A percentile compares a stretch with the other conserved stretches of the same genome.
Evolutionary conservation across 1,140 invertebrate species (phyloP).

Genomic region (Drosophila nebulosa): DNA sequence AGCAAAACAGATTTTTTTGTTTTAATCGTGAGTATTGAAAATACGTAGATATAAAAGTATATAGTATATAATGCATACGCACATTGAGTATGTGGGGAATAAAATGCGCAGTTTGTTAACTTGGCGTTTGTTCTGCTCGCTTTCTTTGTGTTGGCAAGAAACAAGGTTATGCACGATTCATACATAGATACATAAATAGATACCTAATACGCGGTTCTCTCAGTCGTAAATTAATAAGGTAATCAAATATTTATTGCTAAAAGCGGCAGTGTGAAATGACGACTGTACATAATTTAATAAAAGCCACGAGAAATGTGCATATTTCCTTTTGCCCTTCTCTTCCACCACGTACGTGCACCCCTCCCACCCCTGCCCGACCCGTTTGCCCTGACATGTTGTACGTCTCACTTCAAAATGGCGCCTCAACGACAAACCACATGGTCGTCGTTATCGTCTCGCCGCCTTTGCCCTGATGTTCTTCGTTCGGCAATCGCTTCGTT

Average conservation of each 20-base stretch:
- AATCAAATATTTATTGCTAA: neutral
- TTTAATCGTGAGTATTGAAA: slow-evolving; percentile 68
- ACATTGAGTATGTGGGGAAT: neutral
- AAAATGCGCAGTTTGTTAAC: neutral
- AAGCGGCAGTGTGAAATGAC: neutral
- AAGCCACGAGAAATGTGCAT: slow-evolving; percentile 37
- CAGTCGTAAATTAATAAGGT: neutral
- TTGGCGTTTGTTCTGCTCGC: neutral
- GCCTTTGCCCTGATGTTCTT: slow-evolving; percentile 45
- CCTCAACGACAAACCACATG: slow-evolving; percentile 57
- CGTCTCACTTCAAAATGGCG: slow-evolving; percentile 71
- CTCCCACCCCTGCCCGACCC: neutral
- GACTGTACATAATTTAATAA: slow-evolving; percentile 62
- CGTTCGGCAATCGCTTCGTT: slow-evolving; percentile 38
- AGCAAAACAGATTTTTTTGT: slow-evolving; percentile 79
- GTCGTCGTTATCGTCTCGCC: slow-evolving; percentile 58
- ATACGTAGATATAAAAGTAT: neutral
- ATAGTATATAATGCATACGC: neutral
- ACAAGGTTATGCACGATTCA: slow-evolving; percentile 37
- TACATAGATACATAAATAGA: neutral
- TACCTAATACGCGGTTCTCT: neutral
- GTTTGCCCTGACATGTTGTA: slow-evolving; percentile 26
- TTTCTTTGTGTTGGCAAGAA: neutral
- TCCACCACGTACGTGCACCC: neutral
- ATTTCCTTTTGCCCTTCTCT: slow-evolving; percentile 15